A percentile compares a stretch with the other conserved stretches of the same genome.
Conservation (phyloP, 2,888 invertebrate species). For the Amphipoea lucens region DNA sequence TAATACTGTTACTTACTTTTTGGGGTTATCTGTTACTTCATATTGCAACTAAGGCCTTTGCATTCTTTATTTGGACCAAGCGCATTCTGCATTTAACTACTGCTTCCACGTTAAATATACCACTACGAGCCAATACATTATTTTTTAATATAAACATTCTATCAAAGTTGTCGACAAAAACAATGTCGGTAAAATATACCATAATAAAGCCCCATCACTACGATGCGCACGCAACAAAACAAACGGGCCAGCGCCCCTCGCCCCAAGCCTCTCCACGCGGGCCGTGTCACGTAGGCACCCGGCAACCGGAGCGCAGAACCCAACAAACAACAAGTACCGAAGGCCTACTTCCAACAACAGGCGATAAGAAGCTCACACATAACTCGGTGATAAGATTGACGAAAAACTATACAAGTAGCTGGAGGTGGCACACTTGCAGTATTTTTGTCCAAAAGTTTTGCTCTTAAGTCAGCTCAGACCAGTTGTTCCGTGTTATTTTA, state of each 20-base stretch:
- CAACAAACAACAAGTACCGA: conserved; percentile 57
- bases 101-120: conserved; percentile 10
- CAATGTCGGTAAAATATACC: conserved; percentile 64
- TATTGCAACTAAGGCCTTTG: not conserved
- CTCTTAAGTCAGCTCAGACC: no score
- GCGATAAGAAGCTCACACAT: conserved; percentile 56
- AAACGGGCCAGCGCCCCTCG: conserved; percentile 79
- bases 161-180: conserved; percentile 25
- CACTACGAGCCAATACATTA: not conserved
- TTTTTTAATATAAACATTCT: not conserved
- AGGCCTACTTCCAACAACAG: conserved; percentile 50
- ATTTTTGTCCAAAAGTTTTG: not conserved
- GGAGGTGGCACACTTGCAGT: not conserved
- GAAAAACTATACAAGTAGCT: conserved; percentile 1
- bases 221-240: conserved; percentile 84
- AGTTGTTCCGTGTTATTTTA: not conserved
- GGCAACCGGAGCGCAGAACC: conserved; percentile 60
- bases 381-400: conserved; percentile 11
- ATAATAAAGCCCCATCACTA: conserved; percentile 65
- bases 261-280: conserved; percentile 83
- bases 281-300: conserved; percentile 88
- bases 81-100: not conserved
- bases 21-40: not conserved
- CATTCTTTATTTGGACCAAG: not conserved
- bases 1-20: not conserved